Conservation (phyloP, 2,888 invertebrate genomes). For the Lasioglossum morio region DNA sequence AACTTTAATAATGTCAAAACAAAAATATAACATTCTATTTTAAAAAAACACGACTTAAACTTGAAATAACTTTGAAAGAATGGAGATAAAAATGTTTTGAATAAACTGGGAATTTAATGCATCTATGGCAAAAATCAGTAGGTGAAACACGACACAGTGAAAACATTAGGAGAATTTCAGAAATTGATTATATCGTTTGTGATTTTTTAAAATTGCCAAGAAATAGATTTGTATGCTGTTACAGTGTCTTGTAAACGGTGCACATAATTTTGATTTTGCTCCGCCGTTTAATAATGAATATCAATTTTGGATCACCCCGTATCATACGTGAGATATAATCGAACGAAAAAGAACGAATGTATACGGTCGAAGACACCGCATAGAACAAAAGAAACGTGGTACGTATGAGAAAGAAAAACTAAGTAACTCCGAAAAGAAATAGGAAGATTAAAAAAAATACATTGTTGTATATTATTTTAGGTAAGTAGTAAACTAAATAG, state of each 20-base stretch:
- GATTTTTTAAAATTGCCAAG: background rate
- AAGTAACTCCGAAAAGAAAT: constrained; percentile 56
- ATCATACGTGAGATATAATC: background rate
- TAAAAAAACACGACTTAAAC: no score
- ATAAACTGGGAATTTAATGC: background rate
- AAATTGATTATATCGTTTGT: background rate
- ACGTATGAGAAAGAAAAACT: background rate
- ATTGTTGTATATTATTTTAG: constrained; percentile 81
- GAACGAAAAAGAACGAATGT: background rate
- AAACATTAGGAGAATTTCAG: background rate
- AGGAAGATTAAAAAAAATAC: constrained; percentile 65
- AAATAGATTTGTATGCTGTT: background rate
- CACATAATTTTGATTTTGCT: background rate
- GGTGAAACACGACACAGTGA: background rate
- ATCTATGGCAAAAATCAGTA: background rate
- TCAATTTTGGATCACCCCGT: background rate
- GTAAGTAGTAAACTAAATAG: constrained; percentile 76
- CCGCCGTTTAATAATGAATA: background rate
- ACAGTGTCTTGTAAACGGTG: background rate
- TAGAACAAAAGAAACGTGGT: background rate
- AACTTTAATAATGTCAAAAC: no score
- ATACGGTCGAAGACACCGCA: background rate
- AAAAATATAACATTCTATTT: no score
- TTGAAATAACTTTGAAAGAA: no score
- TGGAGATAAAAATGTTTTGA: background rate